These are phyloP conservation scores for Autographa gamma DNA, from an alignment of 2,888 invertebrate genomes.

Conservation along the genomic window DNA sequence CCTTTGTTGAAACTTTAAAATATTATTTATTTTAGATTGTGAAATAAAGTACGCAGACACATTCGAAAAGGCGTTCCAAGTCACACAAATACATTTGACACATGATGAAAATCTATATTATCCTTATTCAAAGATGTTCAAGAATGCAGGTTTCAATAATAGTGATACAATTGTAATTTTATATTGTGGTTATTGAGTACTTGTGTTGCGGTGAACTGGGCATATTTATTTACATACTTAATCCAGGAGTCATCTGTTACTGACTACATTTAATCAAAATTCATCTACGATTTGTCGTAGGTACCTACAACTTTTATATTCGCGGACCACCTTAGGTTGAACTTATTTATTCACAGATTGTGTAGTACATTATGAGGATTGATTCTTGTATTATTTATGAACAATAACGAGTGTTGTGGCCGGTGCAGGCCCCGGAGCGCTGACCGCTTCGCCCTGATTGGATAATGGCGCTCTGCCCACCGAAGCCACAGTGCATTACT, in stretches of 20 bases:
- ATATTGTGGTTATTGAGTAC: background rate
- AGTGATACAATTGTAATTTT: background rate
- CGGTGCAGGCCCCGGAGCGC: conserved; percentile 64
- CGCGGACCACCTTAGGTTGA: conserved; percentile 42
- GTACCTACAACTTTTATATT: background rate
- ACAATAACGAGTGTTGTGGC: conserved; percentile 65
- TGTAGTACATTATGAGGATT: conserved; percentile 52
- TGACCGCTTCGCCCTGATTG: conserved; percentile 76
- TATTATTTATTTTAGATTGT: conserved; percentile 22
- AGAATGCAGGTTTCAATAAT: background rate
- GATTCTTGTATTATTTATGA: conserved; percentile 68
- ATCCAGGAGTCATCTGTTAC: background rate
- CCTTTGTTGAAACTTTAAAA: conserved; percentile 41
- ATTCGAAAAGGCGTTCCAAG: too few relatives aligned
- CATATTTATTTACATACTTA: background rate
- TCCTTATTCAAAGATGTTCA: background rate
- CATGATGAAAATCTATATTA: background rate
- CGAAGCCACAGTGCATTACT: conserved; percentile 50
- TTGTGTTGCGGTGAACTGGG: background rate
- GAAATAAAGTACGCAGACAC: conserved; percentile 11
- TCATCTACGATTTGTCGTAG: background rate
- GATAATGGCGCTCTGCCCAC: conserved; percentile 69
- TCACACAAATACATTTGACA: too few relatives aligned
- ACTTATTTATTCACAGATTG: conserved; percentile 53
- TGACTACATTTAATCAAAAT: background rate